Evolutionary conservation across 1,140 invertebrate species (phyloP).

Genomic region (Drosophila aff.): DNA sequence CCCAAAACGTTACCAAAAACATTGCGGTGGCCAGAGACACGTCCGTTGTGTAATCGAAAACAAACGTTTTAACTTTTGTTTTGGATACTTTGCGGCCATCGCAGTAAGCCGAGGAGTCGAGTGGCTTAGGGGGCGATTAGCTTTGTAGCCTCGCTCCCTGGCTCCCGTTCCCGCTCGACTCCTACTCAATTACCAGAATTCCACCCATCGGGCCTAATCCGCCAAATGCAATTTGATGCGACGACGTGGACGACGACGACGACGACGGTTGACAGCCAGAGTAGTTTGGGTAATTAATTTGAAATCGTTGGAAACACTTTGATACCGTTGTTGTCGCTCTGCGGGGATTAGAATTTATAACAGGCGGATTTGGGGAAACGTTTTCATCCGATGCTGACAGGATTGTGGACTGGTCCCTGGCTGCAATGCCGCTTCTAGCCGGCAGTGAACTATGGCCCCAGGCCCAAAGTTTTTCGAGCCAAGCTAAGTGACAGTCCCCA

Average conservation of each 20-base stretch:
- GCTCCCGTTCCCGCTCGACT: neutral
- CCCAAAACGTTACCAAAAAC: slow-evolving; percentile 12
- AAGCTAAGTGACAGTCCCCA: slow-evolving; percentile 13
- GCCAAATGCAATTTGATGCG: slow-evolving; percentile 41
- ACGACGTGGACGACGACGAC: neutral
- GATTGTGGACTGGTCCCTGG: slow-evolving; percentile 10
- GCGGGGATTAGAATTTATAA: slow-evolving; percentile 59
- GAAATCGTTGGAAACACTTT: slow-evolving; percentile 42
- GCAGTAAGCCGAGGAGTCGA: slow-evolving; percentile 13
- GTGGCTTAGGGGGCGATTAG: slow-evolving; percentile 49
- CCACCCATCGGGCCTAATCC: slow-evolving; percentile 31
- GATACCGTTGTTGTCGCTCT: slow-evolving; percentile 19
- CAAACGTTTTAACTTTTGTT: slow-evolving; percentile 51
- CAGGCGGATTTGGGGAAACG: slow-evolving; percentile 57
- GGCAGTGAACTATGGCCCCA: slow-evolving; percentile 23
- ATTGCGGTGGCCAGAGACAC: slow-evolving; percentile 26
- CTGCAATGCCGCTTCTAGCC: neutral
- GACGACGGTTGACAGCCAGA: slow-evolving; percentile 6
- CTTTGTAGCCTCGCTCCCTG: slow-evolving; percentile 23
- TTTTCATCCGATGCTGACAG: slow-evolving; percentile 8
- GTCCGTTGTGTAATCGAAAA: slow-evolving; percentile 39
- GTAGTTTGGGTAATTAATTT: slow-evolving; percentile 66
- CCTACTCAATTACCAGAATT: slow-evolving; percentile 51
- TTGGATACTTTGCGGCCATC: slow-evolving; percentile 38
- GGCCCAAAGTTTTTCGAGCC: slow-evolving; percentile 19